phyloP scores from a whole-genome alignment of 2,797 vertebrate species.

The Mionectes olivaceus region DNA sequence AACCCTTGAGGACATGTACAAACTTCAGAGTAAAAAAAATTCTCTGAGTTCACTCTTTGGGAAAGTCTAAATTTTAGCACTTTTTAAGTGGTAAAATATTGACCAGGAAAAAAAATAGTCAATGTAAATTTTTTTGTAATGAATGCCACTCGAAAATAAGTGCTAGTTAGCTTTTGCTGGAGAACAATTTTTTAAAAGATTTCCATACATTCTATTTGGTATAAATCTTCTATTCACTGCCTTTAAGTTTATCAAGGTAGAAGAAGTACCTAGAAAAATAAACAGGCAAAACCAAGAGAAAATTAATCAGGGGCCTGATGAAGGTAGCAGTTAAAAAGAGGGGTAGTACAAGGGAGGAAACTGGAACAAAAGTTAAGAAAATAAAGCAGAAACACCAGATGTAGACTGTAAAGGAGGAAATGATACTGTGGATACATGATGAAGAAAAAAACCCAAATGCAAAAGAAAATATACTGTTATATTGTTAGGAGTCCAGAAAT shows the following conservation, averaged over 20 bases:
- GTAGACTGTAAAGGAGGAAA: not conserved
- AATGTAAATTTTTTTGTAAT: not conserved
- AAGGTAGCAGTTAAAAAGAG: not conserved
- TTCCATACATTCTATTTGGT: not conserved
- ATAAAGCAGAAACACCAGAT: not conserved
- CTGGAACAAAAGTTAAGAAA: not conserved
- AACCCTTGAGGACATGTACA: not conserved
- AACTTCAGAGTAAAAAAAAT: not conserved
- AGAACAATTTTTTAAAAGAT: not conserved
- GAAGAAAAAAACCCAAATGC: not conserved
- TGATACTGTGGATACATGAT: not conserved
- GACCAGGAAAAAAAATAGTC: not conserved
- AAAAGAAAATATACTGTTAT: not conserved
- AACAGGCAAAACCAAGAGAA: not conserved
- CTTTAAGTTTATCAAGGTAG: not conserved
- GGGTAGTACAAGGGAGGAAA: not conserved
- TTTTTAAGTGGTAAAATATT: not conserved
- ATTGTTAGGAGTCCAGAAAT: not conserved
- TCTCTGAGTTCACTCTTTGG: not conserved
- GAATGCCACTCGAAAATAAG: not conserved
- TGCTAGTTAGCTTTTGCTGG: not conserved
- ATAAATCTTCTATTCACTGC: not conserved
- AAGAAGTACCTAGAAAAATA: not conserved
- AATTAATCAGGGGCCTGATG: not conserved
- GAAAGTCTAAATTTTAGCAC: not conserved